Conservation (phyloP, 1,140 invertebrate genomes). For the Drosophila sulfurigaster region DNA sequence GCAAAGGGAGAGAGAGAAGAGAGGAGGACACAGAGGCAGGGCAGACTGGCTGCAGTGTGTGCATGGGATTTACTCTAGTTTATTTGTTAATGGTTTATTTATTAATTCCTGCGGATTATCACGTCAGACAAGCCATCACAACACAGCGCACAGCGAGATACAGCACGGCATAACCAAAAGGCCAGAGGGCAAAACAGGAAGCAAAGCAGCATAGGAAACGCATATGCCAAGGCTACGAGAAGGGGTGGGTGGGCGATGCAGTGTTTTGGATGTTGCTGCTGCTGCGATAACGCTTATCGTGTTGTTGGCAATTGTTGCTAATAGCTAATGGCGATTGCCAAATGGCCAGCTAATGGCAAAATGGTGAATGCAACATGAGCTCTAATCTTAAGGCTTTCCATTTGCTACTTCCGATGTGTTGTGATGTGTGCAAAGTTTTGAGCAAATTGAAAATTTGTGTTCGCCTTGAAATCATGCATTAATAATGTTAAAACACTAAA, state of each 20-base stretch:
- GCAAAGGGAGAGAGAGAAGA: background rate
- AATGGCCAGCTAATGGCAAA: slow-evolving; percentile 24
- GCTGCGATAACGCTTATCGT: slow-evolving; percentile 47
- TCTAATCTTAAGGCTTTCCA: slow-evolving; percentile 40
- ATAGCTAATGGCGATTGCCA: slow-evolving; percentile 11
- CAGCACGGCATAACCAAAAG: slow-evolving; percentile 46
- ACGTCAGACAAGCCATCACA: slow-evolving; percentile 79
- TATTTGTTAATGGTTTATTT: slow-evolving; percentile 85
- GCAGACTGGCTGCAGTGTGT: slow-evolving; percentile 6
- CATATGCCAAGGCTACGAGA: slow-evolving; percentile 27
- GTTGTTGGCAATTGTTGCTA: slow-evolving; percentile 39
- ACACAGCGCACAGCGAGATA: slow-evolving; percentile 54
- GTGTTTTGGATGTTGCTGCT: slow-evolving; percentile 12
- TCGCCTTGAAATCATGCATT: slow-evolving; percentile 70
- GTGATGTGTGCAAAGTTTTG: slow-evolving; percentile 32
- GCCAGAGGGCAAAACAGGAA: slow-evolving; percentile 47
- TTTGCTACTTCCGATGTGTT: background rate
- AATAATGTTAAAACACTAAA: slow-evolving; percentile 73
- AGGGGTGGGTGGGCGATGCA: slow-evolving; percentile 6
- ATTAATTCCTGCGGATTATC: slow-evolving; percentile 85
- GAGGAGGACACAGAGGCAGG: background rate
- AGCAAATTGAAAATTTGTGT: slow-evolving; percentile 78
- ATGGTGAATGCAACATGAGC: slow-evolving; percentile 25
- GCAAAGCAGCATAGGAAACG: slow-evolving; percentile 32
- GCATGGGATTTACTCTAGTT: slow-evolving; percentile 77